Base-by-base conservation (phyloP, 2,113 vertebrate genomes). In the Indri indri region DNA sequence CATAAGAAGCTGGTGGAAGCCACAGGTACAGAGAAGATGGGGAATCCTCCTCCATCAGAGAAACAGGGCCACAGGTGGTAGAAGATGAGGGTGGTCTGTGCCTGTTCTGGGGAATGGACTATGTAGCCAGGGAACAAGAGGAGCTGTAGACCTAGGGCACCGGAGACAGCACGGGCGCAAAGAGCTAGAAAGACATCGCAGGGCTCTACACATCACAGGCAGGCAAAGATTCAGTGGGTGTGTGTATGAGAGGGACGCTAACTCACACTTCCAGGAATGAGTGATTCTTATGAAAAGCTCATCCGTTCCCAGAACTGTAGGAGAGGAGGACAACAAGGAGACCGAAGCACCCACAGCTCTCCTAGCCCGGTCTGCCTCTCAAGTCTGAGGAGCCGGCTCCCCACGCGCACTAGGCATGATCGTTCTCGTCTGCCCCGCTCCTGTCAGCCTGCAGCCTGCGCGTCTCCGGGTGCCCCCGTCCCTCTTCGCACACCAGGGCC, bases 61-160 rank as follows among this genome's bases (percentile, higher is more conserved):
- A 93, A 91, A 74, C 34, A 14, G 22, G 96, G 97, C 96, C 88
- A 97, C 97, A 98, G 96, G 98, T 98, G 97, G 94, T 93, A 73
- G 87, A 66, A 83, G 34, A 77, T 1, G 34, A 82, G 87, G 57
- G 20, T 20, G 74, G 61, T 77, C n/a, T 1, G 65, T 18, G 18
- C 79, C 71, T 6, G n/a, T 30, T 89, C 81, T 37, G 54, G 45
- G 47, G 68, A 93, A 68, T 42, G n/a, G 61, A 17, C 59, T 20
- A 14, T 52, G 61, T 17, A 66, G 47, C 30, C 95, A 27, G 27
- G 22, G 34, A 68, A 42, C 73, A 25, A 54, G 63, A 42, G 59
- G 8, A 91, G 70, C 87, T 92, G 20, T 0, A 57, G 83, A 87
- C 54, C 37, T 13, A 22, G 79, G 34, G 68, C 47, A 45, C n/a